Conservation (phyloP, 2,113 vertebrate genomes). For the Pholis gunnellus region DNA sequence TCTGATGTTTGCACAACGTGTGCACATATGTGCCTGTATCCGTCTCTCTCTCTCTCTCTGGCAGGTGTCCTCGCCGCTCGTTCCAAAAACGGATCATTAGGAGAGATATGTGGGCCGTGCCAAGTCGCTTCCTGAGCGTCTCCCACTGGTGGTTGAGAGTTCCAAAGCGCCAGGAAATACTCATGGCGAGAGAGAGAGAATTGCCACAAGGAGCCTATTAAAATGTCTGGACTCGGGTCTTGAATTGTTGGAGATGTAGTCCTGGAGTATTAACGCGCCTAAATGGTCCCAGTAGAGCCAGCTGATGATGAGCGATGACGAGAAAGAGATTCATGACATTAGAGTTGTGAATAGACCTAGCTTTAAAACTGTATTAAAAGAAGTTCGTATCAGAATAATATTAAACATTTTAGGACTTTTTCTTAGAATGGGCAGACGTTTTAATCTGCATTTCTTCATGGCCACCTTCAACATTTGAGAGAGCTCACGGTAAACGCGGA, state of each 20-base stretch:
- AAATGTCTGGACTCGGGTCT: conserved; percentile 50
- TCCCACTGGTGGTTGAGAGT: conserved; percentile 36
- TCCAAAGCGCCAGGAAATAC: conserved; percentile 71
- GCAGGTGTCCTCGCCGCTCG: conserved; percentile 44
- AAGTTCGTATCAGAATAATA: conserved; percentile 1
- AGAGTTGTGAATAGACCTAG: not conserved
- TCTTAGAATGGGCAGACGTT: not conserved
- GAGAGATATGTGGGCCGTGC: conserved; percentile 52
- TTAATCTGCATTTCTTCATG: not conserved
- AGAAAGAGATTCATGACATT: conserved; percentile 8
- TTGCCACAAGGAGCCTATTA: conserved; percentile 64
- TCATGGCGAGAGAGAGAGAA: conserved; percentile 50
- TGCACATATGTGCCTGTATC: conserved; percentile 6
- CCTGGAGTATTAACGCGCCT: conserved; percentile 40
- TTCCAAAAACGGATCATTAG: conserved; percentile 71
- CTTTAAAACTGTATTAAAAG: conserved; percentile 13
- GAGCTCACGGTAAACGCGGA: too few species aligned
- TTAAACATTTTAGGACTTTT: not conserved
- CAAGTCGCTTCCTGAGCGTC: conserved; percentile 58
- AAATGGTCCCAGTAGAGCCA: conserved; percentile 33
- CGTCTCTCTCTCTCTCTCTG: conserved; percentile 36
- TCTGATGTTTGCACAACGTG: not conserved
- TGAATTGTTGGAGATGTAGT: conserved; percentile 47
- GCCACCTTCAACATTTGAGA: too few species aligned
- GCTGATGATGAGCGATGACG: conserved; percentile 12